Conservation (phyloP, 2,888 invertebrate species). For the Amphipoea lucens region DNA sequence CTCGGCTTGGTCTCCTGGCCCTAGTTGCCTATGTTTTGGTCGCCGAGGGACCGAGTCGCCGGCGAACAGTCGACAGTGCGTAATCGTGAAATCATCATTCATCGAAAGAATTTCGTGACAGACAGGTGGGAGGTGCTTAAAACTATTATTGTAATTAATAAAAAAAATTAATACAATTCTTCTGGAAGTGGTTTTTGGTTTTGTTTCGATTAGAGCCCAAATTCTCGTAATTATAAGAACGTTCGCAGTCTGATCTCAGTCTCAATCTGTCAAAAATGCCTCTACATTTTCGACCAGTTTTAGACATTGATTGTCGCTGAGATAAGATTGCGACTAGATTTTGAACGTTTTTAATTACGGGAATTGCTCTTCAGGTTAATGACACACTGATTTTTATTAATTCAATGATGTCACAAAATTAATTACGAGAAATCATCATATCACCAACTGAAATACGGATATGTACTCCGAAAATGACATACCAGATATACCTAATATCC, state of each 20-base stretch:
- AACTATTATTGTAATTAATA: background rate
- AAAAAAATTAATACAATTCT: background rate
- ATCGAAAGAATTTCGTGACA: background rate
- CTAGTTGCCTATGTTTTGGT: too few species aligned
- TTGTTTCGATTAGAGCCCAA: background rate
- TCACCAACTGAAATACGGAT: slow-evolving; percentile 18
- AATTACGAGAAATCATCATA: background rate
- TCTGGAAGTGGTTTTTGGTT: background rate
- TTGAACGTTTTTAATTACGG: background rate
- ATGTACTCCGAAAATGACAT: slow-evolving; percentile 43
- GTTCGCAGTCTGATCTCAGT: background rate
- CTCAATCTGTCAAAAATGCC: background rate
- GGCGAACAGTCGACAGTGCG: too few species aligned
- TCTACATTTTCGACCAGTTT: background rate
- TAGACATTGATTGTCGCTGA: background rate
- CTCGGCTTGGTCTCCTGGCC: too few species aligned
- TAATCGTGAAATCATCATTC: too few species aligned
- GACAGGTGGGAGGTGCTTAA: background rate
- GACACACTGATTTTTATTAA: background rate
- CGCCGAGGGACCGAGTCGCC: too few species aligned
- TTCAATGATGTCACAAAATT: slow-evolving; percentile 7
- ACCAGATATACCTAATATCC: slow-evolving; percentile 50
- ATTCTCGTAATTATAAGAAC: background rate
- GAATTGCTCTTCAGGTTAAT: background rate
- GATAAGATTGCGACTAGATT: background rate